Evolutionary conservation across 2,888 invertebrate species (phyloP).

Genomic region (Podotricha telesiphe): DNA sequence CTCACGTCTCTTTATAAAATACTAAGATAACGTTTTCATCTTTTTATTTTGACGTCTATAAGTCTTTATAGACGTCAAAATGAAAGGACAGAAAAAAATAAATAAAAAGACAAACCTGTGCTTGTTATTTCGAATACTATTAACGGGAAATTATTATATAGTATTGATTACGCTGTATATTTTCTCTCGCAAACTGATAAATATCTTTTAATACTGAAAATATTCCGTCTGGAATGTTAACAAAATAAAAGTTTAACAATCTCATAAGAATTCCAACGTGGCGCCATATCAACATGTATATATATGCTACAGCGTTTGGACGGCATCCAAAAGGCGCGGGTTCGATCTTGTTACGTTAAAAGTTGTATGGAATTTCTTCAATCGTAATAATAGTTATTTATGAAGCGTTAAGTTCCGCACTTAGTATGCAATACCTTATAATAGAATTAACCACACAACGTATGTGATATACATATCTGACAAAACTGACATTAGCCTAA

Average conservation of each 20-base stretch:
- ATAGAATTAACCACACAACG: not conserved
- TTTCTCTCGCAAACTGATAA: too few relatives aligned
- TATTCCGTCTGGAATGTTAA: not conserved
- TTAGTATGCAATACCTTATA: not conserved
- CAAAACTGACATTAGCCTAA: not conserved
- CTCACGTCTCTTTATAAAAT: too few relatives aligned
- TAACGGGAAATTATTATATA: too few relatives aligned
- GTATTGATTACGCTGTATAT: too few relatives aligned
- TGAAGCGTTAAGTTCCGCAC: not conserved
- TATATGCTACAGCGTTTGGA: not conserved
- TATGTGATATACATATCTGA: not conserved
- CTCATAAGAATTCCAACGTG: not conserved
- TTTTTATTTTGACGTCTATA: too few relatives aligned
- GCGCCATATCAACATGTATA: not conserved
- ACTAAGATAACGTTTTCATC: too few relatives aligned
- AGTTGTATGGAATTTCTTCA: not conserved
- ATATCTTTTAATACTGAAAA: not conserved
- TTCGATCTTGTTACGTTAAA: not conserved
- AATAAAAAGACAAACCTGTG: too few relatives aligned
- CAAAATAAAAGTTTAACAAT: not conserved
- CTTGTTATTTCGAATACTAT: too few relatives aligned
- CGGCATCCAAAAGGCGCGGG: not conserved
- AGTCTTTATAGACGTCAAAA: too few relatives aligned
- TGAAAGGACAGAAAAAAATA: too few relatives aligned
- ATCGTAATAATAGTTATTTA: not conserved